phyloP scores from a whole-genome alignment of 1,140 invertebrate genomes.

The Reticulitermes speratus region DNA sequence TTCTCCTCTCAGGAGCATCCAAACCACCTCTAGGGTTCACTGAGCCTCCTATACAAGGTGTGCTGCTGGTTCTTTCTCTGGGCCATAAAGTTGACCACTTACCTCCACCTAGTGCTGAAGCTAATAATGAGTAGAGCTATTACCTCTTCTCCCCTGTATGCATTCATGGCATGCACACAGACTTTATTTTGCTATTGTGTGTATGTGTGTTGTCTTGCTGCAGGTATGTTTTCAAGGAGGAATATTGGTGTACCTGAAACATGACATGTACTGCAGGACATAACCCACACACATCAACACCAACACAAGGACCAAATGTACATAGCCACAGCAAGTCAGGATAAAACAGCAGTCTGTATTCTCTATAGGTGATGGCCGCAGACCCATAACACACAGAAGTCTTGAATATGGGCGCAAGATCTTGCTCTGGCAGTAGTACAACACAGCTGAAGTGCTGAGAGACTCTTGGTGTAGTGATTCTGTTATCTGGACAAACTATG shows the following conservation, averaged over 20 bases:
- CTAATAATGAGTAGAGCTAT: too few relatives aligned
- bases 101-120: too few relatives aligned
- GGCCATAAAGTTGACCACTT: too few relatives aligned
- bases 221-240: neutral
- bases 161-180: too few relatives aligned
- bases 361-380: conserved; percentile 66
- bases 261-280: conserved; percentile 71
- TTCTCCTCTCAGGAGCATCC: too few relatives aligned
- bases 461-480: neutral
- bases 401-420: conserved; percentile 73
- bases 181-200: too few relatives aligned
- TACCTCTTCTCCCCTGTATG: too few relatives aligned
- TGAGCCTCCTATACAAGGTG: too few relatives aligned
- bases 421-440: conserved; percentile 76
- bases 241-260: conserved; percentile 61
- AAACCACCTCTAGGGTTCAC: too few relatives aligned
- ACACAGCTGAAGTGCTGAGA: conserved; percentile 42
- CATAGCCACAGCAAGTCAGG: conserved; percentile 59
- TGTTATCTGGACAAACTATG: neutral
- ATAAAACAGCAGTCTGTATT: conserved; percentile 56
- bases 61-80: too few relatives aligned
- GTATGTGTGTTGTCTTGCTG: too few relatives aligned
- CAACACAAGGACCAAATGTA: conserved; percentile 66
- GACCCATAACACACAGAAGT: conserved; percentile 68
- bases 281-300: conserved; percentile 68